Evolutionary conservation across 2,888 invertebrate species (phyloP).

Genomic region (Amphipyra berbera): DNA sequence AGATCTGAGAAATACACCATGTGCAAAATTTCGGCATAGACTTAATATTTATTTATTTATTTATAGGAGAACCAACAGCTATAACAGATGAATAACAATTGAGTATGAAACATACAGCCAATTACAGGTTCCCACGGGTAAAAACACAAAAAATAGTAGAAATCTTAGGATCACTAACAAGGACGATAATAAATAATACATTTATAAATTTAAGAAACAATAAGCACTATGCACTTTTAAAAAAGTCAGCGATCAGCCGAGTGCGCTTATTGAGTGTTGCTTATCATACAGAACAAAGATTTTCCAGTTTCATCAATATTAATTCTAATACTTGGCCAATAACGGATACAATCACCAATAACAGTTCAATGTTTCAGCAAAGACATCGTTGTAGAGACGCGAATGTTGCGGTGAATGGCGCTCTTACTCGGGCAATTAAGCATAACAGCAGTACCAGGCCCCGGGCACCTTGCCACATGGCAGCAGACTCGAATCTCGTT

Average conservation of each 20-base stretch:
- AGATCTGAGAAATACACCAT: too few relatives aligned
- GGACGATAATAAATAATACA: too few relatives aligned
- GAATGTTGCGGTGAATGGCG: constrained; percentile 73
- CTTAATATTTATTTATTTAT: too few relatives aligned
- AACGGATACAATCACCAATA: constrained; percentile 59
- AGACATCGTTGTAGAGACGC: constrained; percentile 67
- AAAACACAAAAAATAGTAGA: too few relatives aligned
- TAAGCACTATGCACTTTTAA: too few relatives aligned
- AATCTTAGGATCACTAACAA: too few relatives aligned
- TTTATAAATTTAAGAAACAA: too few relatives aligned
- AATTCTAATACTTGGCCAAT: constrained; percentile 43
- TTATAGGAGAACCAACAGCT: too few relatives aligned
- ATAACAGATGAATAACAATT: too few relatives aligned
- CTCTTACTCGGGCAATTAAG: constrained; percentile 76
- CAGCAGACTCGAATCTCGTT: constrained; percentile 70
- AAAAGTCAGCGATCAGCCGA: too few relatives aligned
- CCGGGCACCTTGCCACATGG: constrained; percentile 83
- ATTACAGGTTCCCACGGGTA: too few relatives aligned
- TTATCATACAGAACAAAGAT: constrained; percentile 24
- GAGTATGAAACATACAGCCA: too few relatives aligned
- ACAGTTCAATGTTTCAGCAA: constrained; percentile 65
- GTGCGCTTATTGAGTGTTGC: background rate
- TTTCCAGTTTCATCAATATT: constrained; percentile 35
- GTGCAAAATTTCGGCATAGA: background rate
- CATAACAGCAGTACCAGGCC: constrained; percentile 71